phyloP scores from a whole-genome alignment of 2,113 vertebrate genomes.

The Aspidoscelis tigris region DNA sequence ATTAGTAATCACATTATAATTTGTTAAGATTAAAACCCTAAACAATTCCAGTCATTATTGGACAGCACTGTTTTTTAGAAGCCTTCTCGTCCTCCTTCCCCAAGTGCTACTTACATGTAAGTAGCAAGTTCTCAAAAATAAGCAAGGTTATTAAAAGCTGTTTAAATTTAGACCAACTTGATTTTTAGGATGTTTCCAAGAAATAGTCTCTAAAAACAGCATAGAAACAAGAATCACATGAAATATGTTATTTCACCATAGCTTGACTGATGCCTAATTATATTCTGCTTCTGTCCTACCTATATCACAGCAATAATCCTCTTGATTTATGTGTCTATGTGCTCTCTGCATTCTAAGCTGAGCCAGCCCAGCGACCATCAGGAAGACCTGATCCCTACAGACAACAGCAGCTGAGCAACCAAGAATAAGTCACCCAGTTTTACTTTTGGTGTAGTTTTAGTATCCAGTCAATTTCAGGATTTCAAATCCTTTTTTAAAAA shows the following conservation, averaged over 20 bases:
- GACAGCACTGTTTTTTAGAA: conserved; percentile 29
- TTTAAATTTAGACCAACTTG: conserved; percentile 14
- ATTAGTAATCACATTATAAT: conserved; percentile 79
- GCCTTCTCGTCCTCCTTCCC: conserved; percentile 33
- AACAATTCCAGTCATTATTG: conserved; percentile 60
- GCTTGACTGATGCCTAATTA: too few species aligned
- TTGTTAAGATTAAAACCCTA: conserved; percentile 40
- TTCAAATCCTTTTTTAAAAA: conserved; percentile 48
- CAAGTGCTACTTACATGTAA: conserved; percentile 26
- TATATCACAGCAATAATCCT: conserved; percentile 10
- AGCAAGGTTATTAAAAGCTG: conserved; percentile 24
- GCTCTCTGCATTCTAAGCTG: conserved; percentile 33
- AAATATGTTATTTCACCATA: background rate
- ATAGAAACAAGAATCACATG: conserved; percentile 30
- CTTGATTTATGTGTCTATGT: conserved; percentile 10
- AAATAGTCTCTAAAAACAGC: conserved; percentile 17
- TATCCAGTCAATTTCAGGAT: background rate
- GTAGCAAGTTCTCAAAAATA: conserved; percentile 41
- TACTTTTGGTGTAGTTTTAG: conserved; percentile 18
- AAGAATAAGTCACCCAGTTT: conserved; percentile 31
- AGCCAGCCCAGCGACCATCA: conserved; percentile 19
- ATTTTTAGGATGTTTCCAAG: conserved; percentile 24
- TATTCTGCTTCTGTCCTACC: background rate
- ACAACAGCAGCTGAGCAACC: conserved; percentile 44
- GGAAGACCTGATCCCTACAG: conserved; percentile 43